Base-by-base conservation (phyloP, 1,140 invertebrate species). In the Megathymus violae region DNA sequence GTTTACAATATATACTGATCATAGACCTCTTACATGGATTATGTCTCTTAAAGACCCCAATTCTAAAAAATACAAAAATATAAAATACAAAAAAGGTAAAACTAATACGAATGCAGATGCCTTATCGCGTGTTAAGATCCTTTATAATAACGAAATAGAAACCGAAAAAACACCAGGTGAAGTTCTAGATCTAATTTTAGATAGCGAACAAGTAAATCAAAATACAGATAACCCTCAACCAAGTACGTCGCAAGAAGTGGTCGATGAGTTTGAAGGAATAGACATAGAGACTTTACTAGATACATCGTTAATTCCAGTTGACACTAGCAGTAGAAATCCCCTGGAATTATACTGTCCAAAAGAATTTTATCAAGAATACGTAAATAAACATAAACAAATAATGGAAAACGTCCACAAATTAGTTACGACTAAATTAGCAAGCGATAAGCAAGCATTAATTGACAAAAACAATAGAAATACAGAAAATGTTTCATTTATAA, bases 1-100 rank as follows among this genome's bases (percentile, higher is more conserved):
- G 22, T 66, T 51, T 13, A 47, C 11, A 0, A 60, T 47, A 11
- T 60, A 60, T 11, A 47, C 56, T 1, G 56, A 60, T 27, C 41
- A 51, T 10, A 15, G 31, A 10, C 58, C 43, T 15, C 16, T 69
- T 3, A 65, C 54, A 11, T 92, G 82, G 77, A 67, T 93, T 7
- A 73, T 81, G 16, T 48, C 22, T 1, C 22, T 48, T 48, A 92
- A 89, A 62, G 68, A 75, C 31, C 54, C 62, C 5, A 69, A 71
- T 36, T 63, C 62, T 1, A 70, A 75, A 67, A 19, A 47, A 27
- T 47, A 50, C 27, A 13, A 50, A 10, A n/a, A 50, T 2, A 22
- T 50, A 15, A 22, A 34, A 16, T n/a, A 50, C n/a, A 50, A 50
- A 13, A 50, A 50, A 10, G 47, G 27, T 16, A 50, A 31, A 50